Evolutionary conservation across 2,113 vertebrate species (phyloP), one percentile per base, ranked within the genome.

Genomic region (Noctilio leporinus): DNA sequence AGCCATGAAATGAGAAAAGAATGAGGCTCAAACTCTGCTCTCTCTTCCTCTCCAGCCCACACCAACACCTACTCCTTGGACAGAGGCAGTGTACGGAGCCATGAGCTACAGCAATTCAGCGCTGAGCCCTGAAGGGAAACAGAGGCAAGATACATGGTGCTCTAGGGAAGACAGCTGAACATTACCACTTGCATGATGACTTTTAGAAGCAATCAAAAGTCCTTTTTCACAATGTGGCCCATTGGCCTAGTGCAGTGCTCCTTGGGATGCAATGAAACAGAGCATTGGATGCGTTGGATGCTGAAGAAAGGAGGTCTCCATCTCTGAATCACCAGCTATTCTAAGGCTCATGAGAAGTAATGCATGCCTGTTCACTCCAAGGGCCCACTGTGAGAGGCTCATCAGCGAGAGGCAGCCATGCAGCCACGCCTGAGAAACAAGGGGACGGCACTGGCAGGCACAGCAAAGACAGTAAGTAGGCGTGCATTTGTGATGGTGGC

Each of bases 21-120:
- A 19, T 47, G 30, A 81, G 22, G 20, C 40, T 55, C 33, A 24
- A 35, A 51, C 8, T 40, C 51, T 35, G 3, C 30, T 51, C 69
- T 57, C 64, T 78, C 40, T 45, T 59, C 43, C 28, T 83, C 80
- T 59, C 49, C 7, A 20, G 14, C n/a, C 49, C 82, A 76, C 64
- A 75, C 22, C 38, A 57, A 7, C 1, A 6, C 0, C 16, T 1
- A 3, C 0, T 17, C 64, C 30, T 30, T 0, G 0, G 10, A 17
- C 51, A 35, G 47, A 28, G 49, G 35, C 47, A 26, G 1, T 20
- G 7, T 4, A 1, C 4, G 22, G 67, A 83, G 55, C n/a, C 15
- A 11, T 10, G 51, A 53, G 53, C 45, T n/a, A 0, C 2, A 10
- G 12, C 6, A 9, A 3, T 11, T 38, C 10, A 3, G 3, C 30